phyloP scores from a whole-genome alignment of 2,888 invertebrate genomes.

The Aphelenchoides bicaudatus region DNA sequence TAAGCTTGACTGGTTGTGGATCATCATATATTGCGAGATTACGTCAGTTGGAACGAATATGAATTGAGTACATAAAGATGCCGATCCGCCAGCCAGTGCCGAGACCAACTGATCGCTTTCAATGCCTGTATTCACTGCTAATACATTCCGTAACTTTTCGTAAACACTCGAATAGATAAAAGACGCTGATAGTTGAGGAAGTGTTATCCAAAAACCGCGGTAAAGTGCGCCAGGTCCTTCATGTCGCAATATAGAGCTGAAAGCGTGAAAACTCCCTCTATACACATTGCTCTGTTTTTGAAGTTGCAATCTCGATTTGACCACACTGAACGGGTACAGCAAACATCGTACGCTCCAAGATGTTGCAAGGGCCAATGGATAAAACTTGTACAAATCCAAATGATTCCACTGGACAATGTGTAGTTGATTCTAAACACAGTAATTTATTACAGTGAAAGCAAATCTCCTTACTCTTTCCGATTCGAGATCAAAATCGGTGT shows the following conservation, averaged over 20 bases:
- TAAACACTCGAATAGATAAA: slow-evolving; percentile 57
- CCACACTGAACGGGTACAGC: slow-evolving; percentile 43
- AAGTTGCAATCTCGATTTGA: slow-evolving; percentile 44
- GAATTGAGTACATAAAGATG: slow-evolving; percentile 39
- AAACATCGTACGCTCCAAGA: slow-evolving; percentile 41
- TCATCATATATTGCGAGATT: slow-evolving; percentile 50
- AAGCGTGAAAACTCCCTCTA: slow-evolving; percentile 40
- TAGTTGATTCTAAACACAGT: slow-evolving; percentile 15
- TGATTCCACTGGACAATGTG: slow-evolving; percentile 46
- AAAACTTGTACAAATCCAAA: slow-evolving; percentile 41
- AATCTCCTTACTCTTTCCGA: slow-evolving; percentile 8
- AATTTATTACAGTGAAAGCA: neutral
- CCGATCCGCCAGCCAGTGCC: slow-evolving; percentile 40
- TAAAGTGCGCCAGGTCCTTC: slow-evolving; percentile 44
- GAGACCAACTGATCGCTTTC: slow-evolving; percentile 14
- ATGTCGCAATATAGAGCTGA: slow-evolving; percentile 35
- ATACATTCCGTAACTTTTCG: slow-evolving; percentile 41
- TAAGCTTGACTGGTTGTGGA: slow-evolving; percentile 42
- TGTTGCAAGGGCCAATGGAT: slow-evolving; percentile 40
- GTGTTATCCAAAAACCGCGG: slow-evolving; percentile 57
- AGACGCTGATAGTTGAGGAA: slow-evolving; percentile 56
- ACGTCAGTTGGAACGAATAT: slow-evolving; percentile 51
- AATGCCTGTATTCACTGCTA: neutral
- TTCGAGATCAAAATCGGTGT: slow-evolving; percentile 5
- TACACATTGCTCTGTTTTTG: slow-evolving; percentile 48